phyloP scores from a whole-genome alignment of 2,113 vertebrate genomes.

The Anthoscopus minutus region DNA sequence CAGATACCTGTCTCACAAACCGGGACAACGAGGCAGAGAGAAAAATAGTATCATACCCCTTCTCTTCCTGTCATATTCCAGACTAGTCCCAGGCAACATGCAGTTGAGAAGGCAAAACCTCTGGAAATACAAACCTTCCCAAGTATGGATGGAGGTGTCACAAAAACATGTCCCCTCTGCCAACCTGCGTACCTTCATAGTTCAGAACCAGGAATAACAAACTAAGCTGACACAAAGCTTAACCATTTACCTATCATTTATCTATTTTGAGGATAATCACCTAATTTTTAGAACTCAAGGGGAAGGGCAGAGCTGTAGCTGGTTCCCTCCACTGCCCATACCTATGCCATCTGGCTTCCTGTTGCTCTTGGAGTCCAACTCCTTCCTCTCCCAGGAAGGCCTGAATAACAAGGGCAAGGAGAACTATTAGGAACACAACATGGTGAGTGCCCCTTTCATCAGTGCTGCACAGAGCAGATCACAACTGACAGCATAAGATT shows the following conservation, averaged over 20 bases:
- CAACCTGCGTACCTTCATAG: background rate
- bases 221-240: background rate
- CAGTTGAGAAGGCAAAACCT: background rate
- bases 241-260: background rate
- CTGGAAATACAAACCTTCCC: background rate
- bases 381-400: background rate
- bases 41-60: background rate
- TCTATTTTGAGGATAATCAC: background rate
- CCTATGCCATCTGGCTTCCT: background rate
- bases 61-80: background rate
- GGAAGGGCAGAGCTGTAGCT: background rate
- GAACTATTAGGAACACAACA: background rate
- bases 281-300: background rate
- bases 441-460: accelerated
- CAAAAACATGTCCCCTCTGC: background rate
- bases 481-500: background rate
- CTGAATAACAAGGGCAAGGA: background rate
- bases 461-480: background rate
- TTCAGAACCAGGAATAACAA: background rate
- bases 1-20: too few relatives aligned
- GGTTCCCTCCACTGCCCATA: background rate
- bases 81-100: background rate
- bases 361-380: background rate
- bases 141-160: background rate
- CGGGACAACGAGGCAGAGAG: too few relatives aligned